Base-by-base conservation (phyloP, 2,113 vertebrate species). In the Pedionomus torquatus region DNA sequence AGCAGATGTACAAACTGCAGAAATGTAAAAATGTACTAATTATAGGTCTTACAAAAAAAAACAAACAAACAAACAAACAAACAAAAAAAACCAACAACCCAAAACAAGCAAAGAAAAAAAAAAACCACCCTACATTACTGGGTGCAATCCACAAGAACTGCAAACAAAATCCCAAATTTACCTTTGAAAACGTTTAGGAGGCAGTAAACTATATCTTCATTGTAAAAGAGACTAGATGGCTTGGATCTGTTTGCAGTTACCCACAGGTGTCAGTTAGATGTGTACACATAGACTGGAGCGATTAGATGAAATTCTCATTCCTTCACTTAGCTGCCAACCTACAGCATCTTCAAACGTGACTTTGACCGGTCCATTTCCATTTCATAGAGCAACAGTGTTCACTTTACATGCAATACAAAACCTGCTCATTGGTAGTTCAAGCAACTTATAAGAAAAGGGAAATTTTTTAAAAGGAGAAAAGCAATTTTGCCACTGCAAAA, bases 281-380 rank as follows among this genome's bases (percentile, higher is more conserved):
- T 19, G n/a, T 31, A 9, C 0, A 0, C 9, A 17, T 3, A 13
- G 35, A 23, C 4, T 2, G 17, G 39, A 30, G 18, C 1, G 13
- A 7, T 9, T 30, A 63, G 43, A 31, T 52, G 30, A 57, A 8
- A 52, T 77, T 46, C 35, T 55, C 9, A 17, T 61, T 77, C 57
- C 28, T 61, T n/a, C 8, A 10, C 1, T 58, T 41, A 74, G 5
- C 35, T 82, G 23, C 57, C 60, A 33, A 11, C 24, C 11, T 55
- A 10, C 54, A 86, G 16, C 18, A 13, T 41, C 48, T 63, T 71
- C 55, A 37, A 63, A 15, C 5, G 3, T 10, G 5, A 0, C 37
- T 51, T n/a, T 43, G 55, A 26, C 25, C 51, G 28, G 7, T 15
- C 46, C 76, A 33, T 43, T 30, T 17, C 23, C 8, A 7, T 46